phyloP scores from a whole-genome alignment of 2,113 vertebrate genomes.

The Semnopithecus entellus region DNA sequence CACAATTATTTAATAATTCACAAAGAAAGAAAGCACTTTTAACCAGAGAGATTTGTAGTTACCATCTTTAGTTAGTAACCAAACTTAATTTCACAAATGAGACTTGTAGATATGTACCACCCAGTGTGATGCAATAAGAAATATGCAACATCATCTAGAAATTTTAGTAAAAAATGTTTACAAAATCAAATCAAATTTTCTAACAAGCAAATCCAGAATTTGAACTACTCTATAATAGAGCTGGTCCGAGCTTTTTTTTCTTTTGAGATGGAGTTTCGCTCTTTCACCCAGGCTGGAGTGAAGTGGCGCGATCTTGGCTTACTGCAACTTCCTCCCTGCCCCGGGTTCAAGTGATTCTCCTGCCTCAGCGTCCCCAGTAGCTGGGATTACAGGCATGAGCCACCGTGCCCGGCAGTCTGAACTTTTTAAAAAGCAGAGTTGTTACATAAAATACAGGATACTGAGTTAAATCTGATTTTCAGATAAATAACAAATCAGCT shows the following conservation, averaged over 20 bases:
- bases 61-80: background rate
- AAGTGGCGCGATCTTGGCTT: too few relatives aligned
- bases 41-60: background rate
- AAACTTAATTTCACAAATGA: background rate
- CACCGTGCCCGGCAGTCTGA: background rate
- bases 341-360: too few relatives aligned
- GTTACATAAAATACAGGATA: background rate
- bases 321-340: too few relatives aligned
- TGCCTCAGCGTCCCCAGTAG: too few relatives aligned
- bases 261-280: too few relatives aligned
- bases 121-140: background rate
- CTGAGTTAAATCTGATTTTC: constrained; percentile 24
- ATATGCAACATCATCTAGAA: background rate
- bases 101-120: background rate
- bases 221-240: background rate
- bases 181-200: background rate
- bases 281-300: too few relatives aligned
- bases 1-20: background rate
- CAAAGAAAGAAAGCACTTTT: background rate
- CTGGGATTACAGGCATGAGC: too few relatives aligned
- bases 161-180: background rate
- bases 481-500: background rate
- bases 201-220: background rate
- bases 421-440: background rate
- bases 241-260: background rate